These are phyloP conservation scores for Emydura subglobosa DNA, from an alignment of 2,113 vertebrate genomes.

Conservation along the genomic window DNA sequence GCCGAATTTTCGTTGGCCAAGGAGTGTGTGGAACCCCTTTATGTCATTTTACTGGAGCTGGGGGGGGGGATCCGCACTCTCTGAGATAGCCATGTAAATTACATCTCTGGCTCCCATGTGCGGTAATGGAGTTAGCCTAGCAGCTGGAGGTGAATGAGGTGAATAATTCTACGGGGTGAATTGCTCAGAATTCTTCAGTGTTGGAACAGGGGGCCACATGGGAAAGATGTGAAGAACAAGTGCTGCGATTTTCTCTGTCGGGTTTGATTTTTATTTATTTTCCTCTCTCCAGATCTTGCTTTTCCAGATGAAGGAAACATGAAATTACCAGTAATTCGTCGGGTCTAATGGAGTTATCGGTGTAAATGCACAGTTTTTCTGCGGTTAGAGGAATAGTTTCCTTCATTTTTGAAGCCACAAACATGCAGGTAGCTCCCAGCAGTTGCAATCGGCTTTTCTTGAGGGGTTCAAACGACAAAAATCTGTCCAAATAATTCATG, in stretches of 20 bases:
- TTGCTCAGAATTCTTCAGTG: neutral
- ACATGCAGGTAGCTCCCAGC: constrained; percentile 97
- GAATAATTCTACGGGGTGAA: neutral
- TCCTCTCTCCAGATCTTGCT: neutral
- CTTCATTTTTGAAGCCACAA: constrained; percentile 99
- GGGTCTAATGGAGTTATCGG: constrained; percentile 94
- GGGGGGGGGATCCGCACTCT: neutral
- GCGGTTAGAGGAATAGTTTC: constrained; percentile 96
- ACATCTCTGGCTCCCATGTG: neutral
- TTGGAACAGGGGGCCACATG: neutral
- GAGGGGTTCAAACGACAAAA: constrained; percentile 93
- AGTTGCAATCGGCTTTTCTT: constrained; percentile 94
- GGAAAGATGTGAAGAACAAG: neutral
- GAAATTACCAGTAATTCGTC: constrained; percentile 94
- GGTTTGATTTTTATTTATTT: neutral
- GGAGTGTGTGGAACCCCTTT: neutral
- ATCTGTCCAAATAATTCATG: constrained; percentile 99
- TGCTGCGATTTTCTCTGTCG: no score
- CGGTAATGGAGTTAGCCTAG: neutral
- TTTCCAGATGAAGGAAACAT: constrained; percentile 18
- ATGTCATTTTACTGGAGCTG: neutral
- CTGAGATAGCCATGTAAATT: neutral
- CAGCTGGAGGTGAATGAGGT: neutral
- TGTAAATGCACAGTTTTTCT: constrained; percentile 97
- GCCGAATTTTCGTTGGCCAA: neutral